Percentiles rank a stretch among this genome's conserved stretches.
Conservation (phyloP, 2,797 vertebrate genomes). For the Enteromius anoplus region DNA sequence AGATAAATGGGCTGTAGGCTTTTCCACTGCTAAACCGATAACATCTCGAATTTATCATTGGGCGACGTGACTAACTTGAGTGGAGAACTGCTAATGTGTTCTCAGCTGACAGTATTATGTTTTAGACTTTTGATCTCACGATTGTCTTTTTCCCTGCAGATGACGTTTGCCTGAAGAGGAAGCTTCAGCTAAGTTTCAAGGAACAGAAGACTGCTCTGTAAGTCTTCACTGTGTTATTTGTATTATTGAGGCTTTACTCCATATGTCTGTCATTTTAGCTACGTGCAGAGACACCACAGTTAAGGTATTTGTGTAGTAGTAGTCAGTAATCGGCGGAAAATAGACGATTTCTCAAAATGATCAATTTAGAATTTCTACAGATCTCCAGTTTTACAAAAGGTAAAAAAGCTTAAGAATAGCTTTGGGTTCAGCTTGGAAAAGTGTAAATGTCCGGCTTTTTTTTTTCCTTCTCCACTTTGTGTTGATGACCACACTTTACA, state of each 20-base stretch:
- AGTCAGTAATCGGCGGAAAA: neutral
- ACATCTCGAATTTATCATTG: neutral
- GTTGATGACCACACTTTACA: neutral
- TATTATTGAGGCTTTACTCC: slow-evolving; percentile 47
- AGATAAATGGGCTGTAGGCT: neutral
- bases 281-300: neutral
- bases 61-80: neutral
- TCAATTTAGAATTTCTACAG: neutral
- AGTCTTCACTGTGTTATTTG: slow-evolving; percentile 62
- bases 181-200: slow-evolving; percentile 48
- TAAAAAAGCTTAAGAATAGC: neutral
- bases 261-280: slow-evolving; percentile 60
- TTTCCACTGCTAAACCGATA: neutral
- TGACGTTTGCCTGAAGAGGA: slow-evolving; percentile 31
- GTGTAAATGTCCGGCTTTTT: neutral
- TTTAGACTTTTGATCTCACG: slow-evolving; percentile 2
- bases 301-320: neutral
- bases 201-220: slow-evolving; percentile 78
- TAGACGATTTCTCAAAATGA: neutral
- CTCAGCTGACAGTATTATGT: neutral
- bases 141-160: slow-evolving; percentile 39
- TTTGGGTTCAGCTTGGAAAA: neutral
- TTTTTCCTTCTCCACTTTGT: neutral
- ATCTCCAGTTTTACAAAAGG: neutral
- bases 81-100: neutral